Evolutionary conservation across 2,113 vertebrate genomes (phyloP).

Genomic region (Garra rufa): DNA sequence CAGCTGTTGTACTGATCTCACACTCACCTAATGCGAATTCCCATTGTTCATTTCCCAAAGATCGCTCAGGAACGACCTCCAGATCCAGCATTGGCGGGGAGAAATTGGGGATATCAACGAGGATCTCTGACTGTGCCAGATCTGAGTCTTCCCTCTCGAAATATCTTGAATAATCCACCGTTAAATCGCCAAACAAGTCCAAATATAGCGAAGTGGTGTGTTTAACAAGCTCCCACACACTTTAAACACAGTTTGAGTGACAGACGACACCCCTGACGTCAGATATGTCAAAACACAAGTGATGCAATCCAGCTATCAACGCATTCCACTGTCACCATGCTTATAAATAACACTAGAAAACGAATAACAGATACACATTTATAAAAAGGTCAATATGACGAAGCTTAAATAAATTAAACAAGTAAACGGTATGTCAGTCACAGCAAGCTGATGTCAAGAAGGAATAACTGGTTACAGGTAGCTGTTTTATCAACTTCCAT

Average conservation of each 20-base stretch:
- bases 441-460: neutral
- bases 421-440: neutral
- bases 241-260: constrained; percentile 20
- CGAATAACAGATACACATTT: neutral
- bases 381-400: constrained; percentile 1
- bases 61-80: constrained; percentile 98
- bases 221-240: neutral
- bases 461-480: constrained; percentile 28
- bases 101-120: constrained; percentile 48
- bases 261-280: constrained; percentile 39
- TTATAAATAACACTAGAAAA: constrained; percentile 39
- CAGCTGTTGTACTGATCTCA: neutral
- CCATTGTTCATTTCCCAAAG: constrained; percentile 99
- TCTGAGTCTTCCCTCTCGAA: constrained; percentile 58
- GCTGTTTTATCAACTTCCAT: constrained; percentile 1
- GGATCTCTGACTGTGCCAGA: constrained; percentile 58
- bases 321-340: constrained; percentile 36
- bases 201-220: neutral
- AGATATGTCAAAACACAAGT: constrained; percentile 32
- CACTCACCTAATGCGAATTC: constrained; percentile 95
- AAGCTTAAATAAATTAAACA: neutral
- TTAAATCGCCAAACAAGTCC: constrained; percentile 15
- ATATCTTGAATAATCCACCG: constrained; percentile 36
- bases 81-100: constrained; percentile 98
- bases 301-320: constrained; percentile 17